A percentile compares a stretch with the other conserved stretches of the same genome.
These are phyloP conservation scores for Melanotaenia maccullochi DNA, from an alignment of 2,797 vertebrate genomes.

Conservation along the genomic window DNA sequence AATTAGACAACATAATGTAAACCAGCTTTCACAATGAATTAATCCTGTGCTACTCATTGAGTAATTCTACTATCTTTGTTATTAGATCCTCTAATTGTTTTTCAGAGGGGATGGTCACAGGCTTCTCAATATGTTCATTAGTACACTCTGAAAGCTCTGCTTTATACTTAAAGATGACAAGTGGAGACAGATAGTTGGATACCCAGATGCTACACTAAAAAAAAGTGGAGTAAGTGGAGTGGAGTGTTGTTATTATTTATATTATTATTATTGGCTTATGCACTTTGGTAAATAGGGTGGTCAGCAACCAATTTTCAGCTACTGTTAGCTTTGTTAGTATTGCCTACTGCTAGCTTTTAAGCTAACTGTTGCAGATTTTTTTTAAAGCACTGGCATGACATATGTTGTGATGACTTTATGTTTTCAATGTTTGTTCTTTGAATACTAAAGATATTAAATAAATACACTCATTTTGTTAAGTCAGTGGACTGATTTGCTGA, in stretches of 20 bases:
- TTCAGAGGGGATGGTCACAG: not conserved
- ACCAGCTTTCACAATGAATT: constrained; percentile 32
- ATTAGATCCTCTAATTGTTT: constrained; percentile 20
- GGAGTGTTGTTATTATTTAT: no score
- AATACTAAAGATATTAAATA: no score
- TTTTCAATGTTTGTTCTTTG: not conserved
- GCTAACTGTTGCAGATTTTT: no score
- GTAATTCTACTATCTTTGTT: constrained; percentile 5
- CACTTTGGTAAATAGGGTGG: no score
- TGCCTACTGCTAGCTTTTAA: no score
- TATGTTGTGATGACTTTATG: not conserved
- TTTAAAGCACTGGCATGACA: no score
- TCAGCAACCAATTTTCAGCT: not conserved
- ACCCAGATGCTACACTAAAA: not conserved
- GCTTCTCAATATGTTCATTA: not conserved
- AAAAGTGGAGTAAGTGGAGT: no score
- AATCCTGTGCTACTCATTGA: constrained; percentile 13
- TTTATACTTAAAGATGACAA: constrained; percentile 1
- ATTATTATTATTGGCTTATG: no score
- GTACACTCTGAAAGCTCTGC: not conserved
- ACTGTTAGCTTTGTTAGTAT: not conserved
- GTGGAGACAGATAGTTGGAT: not conserved
- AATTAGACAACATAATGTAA: constrained; percentile 27
- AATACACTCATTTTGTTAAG: no score
- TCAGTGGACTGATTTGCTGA: no score